Evolutionary conservation across 1,140 invertebrate genomes (phyloP), one percentile per base, ranked within the genome.

Genomic region (Cepaea nemoralis): DNA sequence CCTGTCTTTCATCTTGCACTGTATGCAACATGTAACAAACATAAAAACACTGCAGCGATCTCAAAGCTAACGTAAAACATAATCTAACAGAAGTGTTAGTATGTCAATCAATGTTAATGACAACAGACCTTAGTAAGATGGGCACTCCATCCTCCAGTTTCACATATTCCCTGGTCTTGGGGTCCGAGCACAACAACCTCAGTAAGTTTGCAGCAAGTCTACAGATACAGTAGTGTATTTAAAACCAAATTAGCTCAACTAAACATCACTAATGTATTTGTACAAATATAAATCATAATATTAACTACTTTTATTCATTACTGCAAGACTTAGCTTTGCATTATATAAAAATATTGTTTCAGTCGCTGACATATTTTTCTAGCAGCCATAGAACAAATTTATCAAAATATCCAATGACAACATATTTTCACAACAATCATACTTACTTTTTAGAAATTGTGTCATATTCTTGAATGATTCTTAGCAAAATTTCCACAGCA

Each of bases 131-230:
- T 19, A 92, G 85, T 5, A 92, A 82, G n/a, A 91, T 85, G 0
- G 91, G 90, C 14, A 92, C 86, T 37, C 92, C 92, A 82, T 92
- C 91, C 66, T 90, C 90, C 22, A 87, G 80, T 83, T 89, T 90
- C 48, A 92, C 87, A 66, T 87, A 83, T 77, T 92, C 90, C 74
- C 88, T 83, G 39, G 88, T 88, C 66, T 88, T 84, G 31, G 82
- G 48, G 77, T 92, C 91, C 40, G 84, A 86, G 78, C 89, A 90
- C 33, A 92, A 76, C n/a, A 87, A 79, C 48, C 91, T 85, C 3
- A 92, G 83, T 33, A 92, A 81, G 70, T 90, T 89, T 22, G 91
- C 87, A n/a, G 91, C 90, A 22, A 91, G 85, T 84, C 91, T 92
- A 88, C 75, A 77, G 80, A 74, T 75, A 77, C n/a, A 70, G 1